These are phyloP conservation scores for Conchocele bisecta DNA, from an alignment of 2,888 invertebrate species.

Conservation along the genomic window DNA sequence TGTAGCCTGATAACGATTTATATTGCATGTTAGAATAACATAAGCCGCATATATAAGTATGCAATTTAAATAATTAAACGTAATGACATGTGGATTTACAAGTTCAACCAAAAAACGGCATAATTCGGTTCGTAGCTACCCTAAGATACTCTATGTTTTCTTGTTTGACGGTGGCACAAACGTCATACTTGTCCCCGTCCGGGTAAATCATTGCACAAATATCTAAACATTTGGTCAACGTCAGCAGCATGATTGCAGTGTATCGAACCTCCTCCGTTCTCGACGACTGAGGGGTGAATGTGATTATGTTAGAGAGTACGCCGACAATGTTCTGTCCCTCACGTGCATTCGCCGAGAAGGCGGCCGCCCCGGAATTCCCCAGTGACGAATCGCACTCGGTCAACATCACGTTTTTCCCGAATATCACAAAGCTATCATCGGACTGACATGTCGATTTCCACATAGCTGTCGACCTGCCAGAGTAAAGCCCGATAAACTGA, in stretches of 20 bases:
- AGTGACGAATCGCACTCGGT: constrained; percentile 72
- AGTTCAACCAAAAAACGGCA: constrained; percentile 65
- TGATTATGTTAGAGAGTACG: constrained; percentile 71
- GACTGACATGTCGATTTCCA: constrained; percentile 70
- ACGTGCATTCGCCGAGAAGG: constrained; percentile 65
- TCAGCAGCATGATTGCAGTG: constrained; percentile 73
- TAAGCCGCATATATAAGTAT: too few relatives aligned
- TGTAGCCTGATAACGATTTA: too few relatives aligned
- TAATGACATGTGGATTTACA: too few relatives aligned
- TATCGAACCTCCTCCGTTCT: constrained; percentile 35
- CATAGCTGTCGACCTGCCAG: constrained; percentile 48
- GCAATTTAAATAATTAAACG: too few relatives aligned
- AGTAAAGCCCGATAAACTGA: constrained; percentile 72
- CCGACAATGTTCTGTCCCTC: constrained; percentile 74
- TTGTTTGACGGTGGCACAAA: constrained; percentile 59
- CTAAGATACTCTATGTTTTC: constrained; percentile 33
- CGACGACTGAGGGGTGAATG: constrained; percentile 32
- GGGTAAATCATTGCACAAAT: constrained; percentile 74
- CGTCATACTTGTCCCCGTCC: constrained; percentile 62
- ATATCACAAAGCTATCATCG: constrained; percentile 57
- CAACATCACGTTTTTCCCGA: constrained; percentile 70
- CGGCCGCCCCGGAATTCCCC: constrained; percentile 77
- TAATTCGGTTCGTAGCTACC: constrained; percentile 44
- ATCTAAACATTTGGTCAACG: constrained; percentile 71
- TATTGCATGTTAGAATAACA: too few relatives aligned